Base-by-base conservation (phyloP, 1,140 invertebrate species). In the Drosophila lacteicornis region DNA sequence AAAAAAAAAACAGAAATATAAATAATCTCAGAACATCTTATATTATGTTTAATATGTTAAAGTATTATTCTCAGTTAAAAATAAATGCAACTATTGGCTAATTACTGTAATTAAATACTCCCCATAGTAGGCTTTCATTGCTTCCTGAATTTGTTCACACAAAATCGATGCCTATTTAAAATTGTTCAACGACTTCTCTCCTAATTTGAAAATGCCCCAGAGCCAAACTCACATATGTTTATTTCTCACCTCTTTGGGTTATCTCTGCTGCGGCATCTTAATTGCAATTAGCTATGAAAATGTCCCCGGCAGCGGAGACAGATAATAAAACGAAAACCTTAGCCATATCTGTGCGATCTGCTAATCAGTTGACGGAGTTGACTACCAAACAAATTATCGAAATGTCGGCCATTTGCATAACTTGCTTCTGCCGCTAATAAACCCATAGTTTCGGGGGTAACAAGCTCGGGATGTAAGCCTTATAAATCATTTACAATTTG, bases 221-320 rank as follows among this genome's bases (percentile, higher is more conserved):
- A 50, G 27, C 22, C 30, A 13, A n/a, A 58, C 22, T 19, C 75
- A 69, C 80, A 83, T 67, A 53, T 38, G 82, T 88, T 75, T 80
- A 63, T 78, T 87, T 87, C 62, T 88, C 83, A 87, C 83, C 83
- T 87, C 50, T 65, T 59, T 66, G 36, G 77, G n/a, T 46, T 87
- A 87, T 87, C 83, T 55, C 1, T n/a, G 13, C 40, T 46, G 43
- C 57, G 57, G 58, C 84, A 87, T 87, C 83, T 87, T 87, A 87
- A 87, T 87, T 87, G 85, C 83, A 87, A 87, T 87, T 88, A 87
- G 83, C 84, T 80, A 90, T 80, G 77, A 78, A 83, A 83, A 88
- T 85, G 75, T 84, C 62, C 33, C 56, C 57, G 27, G 49, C 61
- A 51, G 40, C 40, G n/a, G 15, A 40, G 40, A 46, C 22, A 49